Conservation (phyloP, 1,140 invertebrate genomes). For the Bombus breviceps region DNA sequence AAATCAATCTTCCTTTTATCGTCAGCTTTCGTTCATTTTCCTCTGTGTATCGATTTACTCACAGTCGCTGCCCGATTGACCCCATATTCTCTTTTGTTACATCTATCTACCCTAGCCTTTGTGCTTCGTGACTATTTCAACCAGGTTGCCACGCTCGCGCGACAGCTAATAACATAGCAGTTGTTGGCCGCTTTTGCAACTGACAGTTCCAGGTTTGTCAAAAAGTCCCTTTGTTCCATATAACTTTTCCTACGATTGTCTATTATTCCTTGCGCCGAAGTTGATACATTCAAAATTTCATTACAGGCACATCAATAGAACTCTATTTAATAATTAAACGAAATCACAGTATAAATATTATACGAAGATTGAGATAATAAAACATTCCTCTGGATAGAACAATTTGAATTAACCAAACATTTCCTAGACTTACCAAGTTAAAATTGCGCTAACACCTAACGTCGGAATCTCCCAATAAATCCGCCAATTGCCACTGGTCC, state of each 20-base stretch:
- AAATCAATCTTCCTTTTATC: conserved; percentile 21
- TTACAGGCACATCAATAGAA: neutral
- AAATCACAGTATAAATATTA: neutral
- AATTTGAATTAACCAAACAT: neutral
- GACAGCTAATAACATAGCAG: conserved; percentile 17
- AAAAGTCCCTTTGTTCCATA: neutral
- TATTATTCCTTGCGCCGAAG: neutral
- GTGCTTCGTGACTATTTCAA: neutral
- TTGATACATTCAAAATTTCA: no score
- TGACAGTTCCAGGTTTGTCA: conserved; percentile 17
- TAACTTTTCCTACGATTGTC: neutral
- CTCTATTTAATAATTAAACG: neutral
- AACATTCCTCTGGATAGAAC: no score
- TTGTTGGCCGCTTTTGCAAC: conserved; percentile 4
- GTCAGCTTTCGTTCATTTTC: conserved; percentile 13
- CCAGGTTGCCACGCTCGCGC: neutral
- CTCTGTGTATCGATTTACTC: conserved; percentile 20
- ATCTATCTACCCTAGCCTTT: conserved; percentile 12
- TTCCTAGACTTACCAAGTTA: neutral
- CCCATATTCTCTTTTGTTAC: conserved; percentile 18
- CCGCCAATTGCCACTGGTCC: neutral
- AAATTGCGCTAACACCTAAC: neutral
- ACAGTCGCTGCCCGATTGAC: conserved; percentile 25
- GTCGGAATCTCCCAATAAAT: neutral
- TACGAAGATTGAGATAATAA: no score